Percentiles rank a stretch among this genome's conserved stretches.
Evolutionary conservation across 2,888 invertebrate species (phyloP).

Genomic region (Spicauda simplicius): DNA sequence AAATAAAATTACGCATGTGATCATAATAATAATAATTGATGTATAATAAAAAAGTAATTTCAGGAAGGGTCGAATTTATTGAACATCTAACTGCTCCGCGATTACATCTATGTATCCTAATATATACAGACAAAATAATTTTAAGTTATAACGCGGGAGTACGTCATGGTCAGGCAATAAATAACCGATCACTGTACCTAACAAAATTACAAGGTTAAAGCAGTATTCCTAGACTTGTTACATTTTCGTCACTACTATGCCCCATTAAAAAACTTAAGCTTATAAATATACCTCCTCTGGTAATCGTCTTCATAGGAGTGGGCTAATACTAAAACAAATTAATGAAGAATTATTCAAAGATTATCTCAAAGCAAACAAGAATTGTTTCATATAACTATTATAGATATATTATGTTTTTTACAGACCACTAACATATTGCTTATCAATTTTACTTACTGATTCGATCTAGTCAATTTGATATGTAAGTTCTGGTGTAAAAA

Average conservation of each 20-base stretch:
- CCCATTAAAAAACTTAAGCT: background rate
- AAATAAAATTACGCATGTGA: too few species aligned
- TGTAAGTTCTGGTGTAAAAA: slow-evolving; percentile 12
- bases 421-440: slow-evolving; percentile 6
- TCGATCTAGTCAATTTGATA: slow-evolving; percentile 6
- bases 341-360: background rate
- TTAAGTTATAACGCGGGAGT: too few species aligned
- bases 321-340: background rate
- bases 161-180: too few species aligned
- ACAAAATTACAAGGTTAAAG: too few species aligned
- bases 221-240: too few species aligned
- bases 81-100: too few species aligned
- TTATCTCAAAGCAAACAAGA: background rate
- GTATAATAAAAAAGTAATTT: too few species aligned
- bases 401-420: background rate
- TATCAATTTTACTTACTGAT: background rate
- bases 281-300: background rate
- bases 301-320: background rate
- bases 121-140: too few species aligned
- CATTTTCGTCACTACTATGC: background rate
- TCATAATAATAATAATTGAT: too few species aligned
- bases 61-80: too few species aligned
- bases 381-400: background rate
- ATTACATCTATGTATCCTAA: too few species aligned
- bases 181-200: too few species aligned